Conservation (phyloP, 2,113 vertebrate species). For the Elephantulus edwardii region DNA sequence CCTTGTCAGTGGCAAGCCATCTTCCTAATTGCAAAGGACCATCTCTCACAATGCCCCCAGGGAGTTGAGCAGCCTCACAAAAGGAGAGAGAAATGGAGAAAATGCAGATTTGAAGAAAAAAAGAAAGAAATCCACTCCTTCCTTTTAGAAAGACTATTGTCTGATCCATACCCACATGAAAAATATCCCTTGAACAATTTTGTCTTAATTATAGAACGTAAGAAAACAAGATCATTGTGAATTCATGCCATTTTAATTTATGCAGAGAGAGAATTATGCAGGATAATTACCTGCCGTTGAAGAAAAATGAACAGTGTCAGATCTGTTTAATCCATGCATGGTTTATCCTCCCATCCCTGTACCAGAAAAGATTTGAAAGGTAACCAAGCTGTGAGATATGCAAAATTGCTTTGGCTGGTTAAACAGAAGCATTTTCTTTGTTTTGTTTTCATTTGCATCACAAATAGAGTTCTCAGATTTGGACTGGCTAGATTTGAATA, state of each 20-base stretch:
- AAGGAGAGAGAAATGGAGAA: neutral
- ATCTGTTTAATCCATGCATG: neutral
- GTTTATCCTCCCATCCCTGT: constrained; percentile 61
- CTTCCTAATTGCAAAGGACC: neutral
- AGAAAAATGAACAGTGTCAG: constrained; percentile 67
- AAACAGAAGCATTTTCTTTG: constrained; percentile 46
- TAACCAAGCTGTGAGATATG: constrained; percentile 55
- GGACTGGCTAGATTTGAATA: constrained; percentile 62
- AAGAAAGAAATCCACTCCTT: neutral
- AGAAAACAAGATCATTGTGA: constrained; percentile 63
- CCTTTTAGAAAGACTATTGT: neutral
- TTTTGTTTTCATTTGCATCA: constrained; percentile 66
- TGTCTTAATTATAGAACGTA: constrained; percentile 50
- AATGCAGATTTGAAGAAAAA: neutral
- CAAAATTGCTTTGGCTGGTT: constrained; percentile 29
- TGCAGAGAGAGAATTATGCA: constrained; percentile 61
- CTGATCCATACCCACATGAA: neutral
- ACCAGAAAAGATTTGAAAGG: constrained; percentile 60
- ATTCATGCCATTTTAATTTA: constrained; percentile 65
- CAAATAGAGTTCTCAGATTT: constrained; percentile 65
- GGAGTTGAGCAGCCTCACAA: neutral
- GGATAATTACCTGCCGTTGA: constrained; percentile 76
- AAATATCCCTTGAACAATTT: constrained; percentile 31
- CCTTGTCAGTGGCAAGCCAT: accelerated
- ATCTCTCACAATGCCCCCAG: neutral